Evolutionary conservation across 2,888 invertebrate species (phyloP).

Genomic region (Sialis fuliginosa): DNA sequence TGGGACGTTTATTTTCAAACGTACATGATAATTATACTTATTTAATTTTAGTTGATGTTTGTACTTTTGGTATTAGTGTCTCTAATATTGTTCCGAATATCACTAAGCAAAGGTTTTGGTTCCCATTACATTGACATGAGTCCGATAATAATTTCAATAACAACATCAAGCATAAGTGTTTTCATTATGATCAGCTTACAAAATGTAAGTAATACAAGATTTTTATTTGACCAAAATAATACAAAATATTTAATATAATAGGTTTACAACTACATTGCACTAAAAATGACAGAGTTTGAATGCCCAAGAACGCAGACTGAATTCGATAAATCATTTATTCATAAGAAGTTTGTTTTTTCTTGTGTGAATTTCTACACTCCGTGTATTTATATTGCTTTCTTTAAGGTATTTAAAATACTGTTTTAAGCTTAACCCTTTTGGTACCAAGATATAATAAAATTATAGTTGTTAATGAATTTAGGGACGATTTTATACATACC

Average conservation of each 20-base stretch:
- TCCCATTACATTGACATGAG: constrained; percentile 5
- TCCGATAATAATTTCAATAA: neutral
- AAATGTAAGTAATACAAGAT: constrained; percentile 5
- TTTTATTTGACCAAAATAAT: constrained; percentile 8
- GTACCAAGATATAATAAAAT: constrained; percentile 2
- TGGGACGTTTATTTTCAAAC: too few species aligned
- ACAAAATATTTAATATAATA: constrained; percentile 6
- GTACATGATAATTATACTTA: too few species aligned
- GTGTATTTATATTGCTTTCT: constrained; percentile 21
- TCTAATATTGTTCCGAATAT: too few species aligned
- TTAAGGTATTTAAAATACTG: constrained; percentile 17
- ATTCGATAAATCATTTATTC: constrained; percentile 21
- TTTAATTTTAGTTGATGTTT: too few species aligned
- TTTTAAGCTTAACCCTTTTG: neutral
- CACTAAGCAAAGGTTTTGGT: neutral
- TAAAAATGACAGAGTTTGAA: constrained; percentile 20
- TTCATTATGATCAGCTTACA: constrained; percentile 4
- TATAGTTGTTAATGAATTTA: constrained; percentile 12
- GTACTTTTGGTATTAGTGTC: too few species aligned
- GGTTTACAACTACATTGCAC: constrained; percentile 17
- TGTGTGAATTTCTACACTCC: constrained; percentile 22
- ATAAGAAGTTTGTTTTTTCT: constrained; percentile 21
- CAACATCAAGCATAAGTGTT: constrained; percentile 4
- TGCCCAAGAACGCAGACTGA: constrained; percentile 21
- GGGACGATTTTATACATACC: constrained; percentile 28